Evolutionary conservation across 2,888 invertebrate species (phyloP), one percentile per base, ranked within the genome.

Genomic region (Sericinus montela): DNA sequence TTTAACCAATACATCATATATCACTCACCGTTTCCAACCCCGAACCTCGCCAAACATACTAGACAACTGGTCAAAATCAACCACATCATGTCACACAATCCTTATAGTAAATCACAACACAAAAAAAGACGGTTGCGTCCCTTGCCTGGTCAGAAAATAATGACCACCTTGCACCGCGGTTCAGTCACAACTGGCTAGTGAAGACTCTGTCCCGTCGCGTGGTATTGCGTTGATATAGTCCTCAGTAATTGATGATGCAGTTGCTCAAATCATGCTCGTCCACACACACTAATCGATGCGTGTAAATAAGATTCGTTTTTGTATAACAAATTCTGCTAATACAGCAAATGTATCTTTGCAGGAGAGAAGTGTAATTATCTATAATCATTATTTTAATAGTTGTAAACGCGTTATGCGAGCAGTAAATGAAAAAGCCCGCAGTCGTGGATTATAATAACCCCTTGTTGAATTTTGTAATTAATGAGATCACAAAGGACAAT

Each of bases 51-150:
- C 62, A 76, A 63, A 60, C 72, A 78, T 65, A 77, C 66, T 60
- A 84, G 52, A 52, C 79, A 67, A 67, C 74, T 65, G 55, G 71
- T 65, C 58, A 77, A 58, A 60, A 80, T 32, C 32, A 32, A 61
- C 75, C 82, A 86, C 80, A 74, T 76, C 86, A 87, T 87, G 60
- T 69, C 83, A 86, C 83, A 69, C 61, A 69, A 69, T 64, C 62
- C 62, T 67, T 63, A 67, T 52, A 55, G 48, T 54, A 55, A 52
- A 65, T 58, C 72, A 74, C 79, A 72, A 70, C 73, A 77, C 75
- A 69, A 67, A 59, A 13, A 9, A 11, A 48, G 25, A 43, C 51
- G 53, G 30, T 42, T 39, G 36, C 45, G 45, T 52, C 43, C 40
- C 32, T 28, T 35, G 55, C 44, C 59, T 60, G 56, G 47, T 56